Base-by-base conservation (phyloP, 2,888 invertebrate genomes). In the Drosophila anomelani region DNA sequence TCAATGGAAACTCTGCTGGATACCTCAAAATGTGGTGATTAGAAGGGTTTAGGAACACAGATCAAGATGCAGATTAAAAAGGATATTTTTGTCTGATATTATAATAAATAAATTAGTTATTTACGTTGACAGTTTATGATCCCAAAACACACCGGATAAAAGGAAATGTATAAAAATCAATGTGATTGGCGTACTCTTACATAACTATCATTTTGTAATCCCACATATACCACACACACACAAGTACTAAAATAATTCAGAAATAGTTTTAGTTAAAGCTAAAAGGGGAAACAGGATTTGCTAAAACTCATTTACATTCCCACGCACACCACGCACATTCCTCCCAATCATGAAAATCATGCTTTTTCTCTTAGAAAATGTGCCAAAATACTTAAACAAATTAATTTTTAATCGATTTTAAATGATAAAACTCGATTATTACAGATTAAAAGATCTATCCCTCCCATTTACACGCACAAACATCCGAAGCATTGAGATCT, bases 201-300 rank as follows among this genome's bases (percentile, higher is more conserved):
- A 51, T 53, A 39, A 46, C 32, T 20, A 41, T 32, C 84, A 85
- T 83, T 58, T 55, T 69, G 61, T 72, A 73, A 73, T 68, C 73
- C 73, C 76, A 76, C 84, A 83, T 81, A 79, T 64, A 64, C 74
- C 84, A 82, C 77, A 44, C 49, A 49, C 39, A 79, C 57, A 56
- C 34, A 83, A 76, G 54, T 86, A 83, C 86, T 83, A 83, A 83
- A 54, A 56, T 34, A 76, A 80, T 43, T 69, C 79, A 74, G 68
- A 26, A 26, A 26, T 26, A 26, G 26, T 26, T 26, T 26, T 5
- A 26, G 26, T 26, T 5, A 26, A 26, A 26, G 4, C 26, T 26
- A 26, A 26, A 26, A 4, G 15, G 51, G 26, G 26, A 34, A 57
- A 59, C 49, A 56, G 44, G 55, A 74, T 41, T 32, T 73, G 56